Evolutionary conservation across 1,140 invertebrate species (phyloP), one percentile per base, ranked within the genome.

Genomic region (Wasmannia auropunctata): DNA sequence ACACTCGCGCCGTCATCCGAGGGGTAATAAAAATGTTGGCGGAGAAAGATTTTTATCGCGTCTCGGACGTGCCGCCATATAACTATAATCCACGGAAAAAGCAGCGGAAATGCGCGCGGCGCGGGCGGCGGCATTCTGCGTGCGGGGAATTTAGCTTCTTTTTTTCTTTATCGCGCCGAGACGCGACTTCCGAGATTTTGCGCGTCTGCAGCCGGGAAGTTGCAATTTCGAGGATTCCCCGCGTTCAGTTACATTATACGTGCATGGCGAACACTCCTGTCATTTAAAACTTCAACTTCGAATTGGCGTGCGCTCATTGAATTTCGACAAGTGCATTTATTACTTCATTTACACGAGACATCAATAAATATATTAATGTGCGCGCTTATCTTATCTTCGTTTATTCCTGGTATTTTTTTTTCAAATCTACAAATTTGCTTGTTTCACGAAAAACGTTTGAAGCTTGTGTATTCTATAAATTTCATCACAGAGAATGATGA

Each of bases 11-110:
- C 28, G 56, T 46, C 40, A 46, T 60, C 67, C 25, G 37, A 56
- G 19, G 34, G 37, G 54, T 34, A 74, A 74, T 83, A 83, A 72
- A 72, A 46, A 60, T 31, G 40, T 70, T 34, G 25, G 28, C 51
- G 25, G 37, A 40, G 11, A 77, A 60, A 60, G 79, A 72, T 74
- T 83, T 37, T 74, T 83, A 83, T 83, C 79, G 65, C 43, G 25
- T 34, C 51, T 83, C 25, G 67, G 14, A 69, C 14, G 34, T 28
- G 46, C 62, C 77, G 77, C 67, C 37, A 34, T 69, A 58, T 83
- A 83, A 83, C 74, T 69, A 58, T 83, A 83, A 83, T 83, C 79
- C 51, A 37, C n/a, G 79, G 62, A 72, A 60, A 72, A 34, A 46
- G n/a, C 25, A 31, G 65, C 65, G 65, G 79, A 81, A 81, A 81